Conservation (phyloP, 2,888 invertebrate genomes). For the Catocala sponsa region DNA sequence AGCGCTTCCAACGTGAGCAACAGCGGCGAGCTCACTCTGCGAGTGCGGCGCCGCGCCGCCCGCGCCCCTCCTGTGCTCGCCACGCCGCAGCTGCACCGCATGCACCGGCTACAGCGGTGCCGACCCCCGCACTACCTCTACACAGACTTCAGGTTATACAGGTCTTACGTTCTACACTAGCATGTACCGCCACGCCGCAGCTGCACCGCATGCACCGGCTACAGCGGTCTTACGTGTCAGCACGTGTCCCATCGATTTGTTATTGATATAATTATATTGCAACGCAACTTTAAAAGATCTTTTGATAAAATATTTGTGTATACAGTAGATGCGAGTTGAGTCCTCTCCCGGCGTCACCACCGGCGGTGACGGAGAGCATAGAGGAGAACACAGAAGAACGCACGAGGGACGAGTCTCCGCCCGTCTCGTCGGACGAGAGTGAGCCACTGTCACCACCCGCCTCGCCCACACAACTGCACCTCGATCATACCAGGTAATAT, state of each 20-base stretch:
- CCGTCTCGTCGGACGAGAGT: slow-evolving; percentile 71
- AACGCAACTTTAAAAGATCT: too few species aligned
- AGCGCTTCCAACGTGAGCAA: slow-evolving; percentile 42
- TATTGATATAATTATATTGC: too few species aligned
- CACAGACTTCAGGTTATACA: slow-evolving; percentile 10
- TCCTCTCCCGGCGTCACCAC: slow-evolving; percentile 22
- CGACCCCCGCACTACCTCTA: slow-evolving; percentile 17
- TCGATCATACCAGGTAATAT: slow-evolving; percentile 43
- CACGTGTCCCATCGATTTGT: background rate
- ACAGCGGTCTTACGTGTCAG: background rate
- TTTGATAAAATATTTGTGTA: background rate
- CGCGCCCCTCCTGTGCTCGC: slow-evolving; percentile 51
- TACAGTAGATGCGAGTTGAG: slow-evolving; percentile 29
- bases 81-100: slow-evolving; percentile 43
- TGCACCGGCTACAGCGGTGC: slow-evolving; percentile 15
- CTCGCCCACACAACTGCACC: slow-evolving; percentile 70
- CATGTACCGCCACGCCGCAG: background rate
- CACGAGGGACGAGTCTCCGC: slow-evolving; percentile 32
- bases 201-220: background rate
- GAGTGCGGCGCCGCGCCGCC: slow-evolving; percentile 62
- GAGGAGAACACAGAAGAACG: slow-evolving; percentile 25
- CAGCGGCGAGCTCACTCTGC: slow-evolving; percentile 57
- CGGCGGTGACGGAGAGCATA: slow-evolving; percentile 19
- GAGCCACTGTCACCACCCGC: slow-evolving; percentile 81
- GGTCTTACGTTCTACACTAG: too few species aligned